phyloP scores from a whole-genome alignment of 2,888 invertebrate genomes.

The Cepaea hortensis region DNA sequence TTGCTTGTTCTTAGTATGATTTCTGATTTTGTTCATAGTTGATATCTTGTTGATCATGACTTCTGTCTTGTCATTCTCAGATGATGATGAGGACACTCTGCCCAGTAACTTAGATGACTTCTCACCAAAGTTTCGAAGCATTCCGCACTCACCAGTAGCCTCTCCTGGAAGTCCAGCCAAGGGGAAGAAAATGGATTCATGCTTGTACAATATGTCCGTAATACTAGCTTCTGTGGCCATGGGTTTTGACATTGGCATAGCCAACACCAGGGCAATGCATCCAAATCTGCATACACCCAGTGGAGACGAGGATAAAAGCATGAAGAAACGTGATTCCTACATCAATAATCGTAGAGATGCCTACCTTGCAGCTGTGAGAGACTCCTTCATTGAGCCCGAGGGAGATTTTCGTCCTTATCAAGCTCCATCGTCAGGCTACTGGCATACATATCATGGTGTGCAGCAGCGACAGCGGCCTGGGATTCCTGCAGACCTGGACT shows the following conservation, averaged over 20 bases:
- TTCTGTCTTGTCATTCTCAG: conserved; percentile 59
- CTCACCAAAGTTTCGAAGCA: conserved; percentile 56
- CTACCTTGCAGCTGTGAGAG: conserved; percentile 73
- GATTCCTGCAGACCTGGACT: conserved; percentile 63
- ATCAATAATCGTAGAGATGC: conserved; percentile 73
- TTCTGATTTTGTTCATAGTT: not conserved
- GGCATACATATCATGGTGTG: conserved; percentile 90
- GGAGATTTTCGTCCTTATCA: conserved; percentile 65
- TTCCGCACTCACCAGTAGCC: conserved; percentile 56
- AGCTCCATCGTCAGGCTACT: conserved; percentile 61
- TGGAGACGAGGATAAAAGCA: conserved; percentile 46
- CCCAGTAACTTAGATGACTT: conserved; percentile 70
- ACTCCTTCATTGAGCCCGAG: conserved; percentile 72
- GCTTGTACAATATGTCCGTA: conserved; percentile 92
- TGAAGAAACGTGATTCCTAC: conserved; percentile 65
- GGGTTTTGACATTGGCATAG: conserved; percentile 93
- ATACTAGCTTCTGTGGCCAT: conserved; percentile 90
- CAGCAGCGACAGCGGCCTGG: conserved; percentile 81
- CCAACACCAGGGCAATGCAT: conserved; percentile 79
- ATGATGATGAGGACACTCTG: conserved; percentile 75
- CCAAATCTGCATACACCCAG: conserved; percentile 60
- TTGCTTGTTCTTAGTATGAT: no score
- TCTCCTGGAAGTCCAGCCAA: conserved; percentile 40
- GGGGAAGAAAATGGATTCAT: conserved; percentile 79
- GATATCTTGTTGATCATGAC: not conserved